Evolutionary conservation across 2,797 vertebrate genomes (phyloP).

Genomic region (Nasua narica): DNA sequence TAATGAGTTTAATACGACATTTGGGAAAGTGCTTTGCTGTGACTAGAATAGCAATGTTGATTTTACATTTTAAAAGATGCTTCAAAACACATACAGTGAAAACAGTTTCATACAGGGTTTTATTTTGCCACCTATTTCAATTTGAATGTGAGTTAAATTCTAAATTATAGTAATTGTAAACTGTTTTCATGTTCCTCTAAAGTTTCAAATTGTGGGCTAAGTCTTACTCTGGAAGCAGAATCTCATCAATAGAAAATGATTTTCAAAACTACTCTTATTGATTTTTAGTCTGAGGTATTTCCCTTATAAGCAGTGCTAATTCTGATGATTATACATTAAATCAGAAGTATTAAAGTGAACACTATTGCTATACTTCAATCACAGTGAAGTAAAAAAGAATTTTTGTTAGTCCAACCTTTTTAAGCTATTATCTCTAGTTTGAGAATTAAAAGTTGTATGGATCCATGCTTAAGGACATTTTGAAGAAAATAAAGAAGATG

Average conservation of each 20-base stretch:
- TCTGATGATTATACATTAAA: neutral
- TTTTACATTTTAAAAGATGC: constrained; percentile 76
- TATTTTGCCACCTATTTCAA: constrained; percentile 61
- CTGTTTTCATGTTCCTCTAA: constrained; percentile 70
- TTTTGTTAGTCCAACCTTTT: neutral
- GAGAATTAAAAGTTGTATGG: neutral
- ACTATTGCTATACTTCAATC: neutral
- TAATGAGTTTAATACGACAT: constrained; percentile 78
- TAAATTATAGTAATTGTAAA: constrained; percentile 82
- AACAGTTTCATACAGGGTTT: constrained; percentile 49
- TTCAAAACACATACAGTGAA: constrained; percentile 59
- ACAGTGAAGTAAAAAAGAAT: neutral
- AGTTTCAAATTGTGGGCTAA: constrained; percentile 67
- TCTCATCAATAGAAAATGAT: constrained; percentile 66
- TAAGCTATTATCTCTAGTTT: neutral
- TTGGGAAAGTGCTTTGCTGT: constrained; percentile 73
- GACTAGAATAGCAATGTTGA: constrained; percentile 73
- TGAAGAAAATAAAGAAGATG: neutral
- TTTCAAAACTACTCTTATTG: constrained; percentile 61
- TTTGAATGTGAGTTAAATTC: constrained; percentile 81
- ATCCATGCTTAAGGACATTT: neutral
- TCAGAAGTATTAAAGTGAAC: constrained; percentile 27
- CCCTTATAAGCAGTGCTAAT: constrained; percentile 1
- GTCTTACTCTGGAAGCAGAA: constrained; percentile 60
- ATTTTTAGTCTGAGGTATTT: constrained; percentile 37